These are phyloP conservation scores for Oncorhynchus kisutch DNA, from an alignment of 2,113 vertebrate genomes.

Conservation along the genomic window DNA sequence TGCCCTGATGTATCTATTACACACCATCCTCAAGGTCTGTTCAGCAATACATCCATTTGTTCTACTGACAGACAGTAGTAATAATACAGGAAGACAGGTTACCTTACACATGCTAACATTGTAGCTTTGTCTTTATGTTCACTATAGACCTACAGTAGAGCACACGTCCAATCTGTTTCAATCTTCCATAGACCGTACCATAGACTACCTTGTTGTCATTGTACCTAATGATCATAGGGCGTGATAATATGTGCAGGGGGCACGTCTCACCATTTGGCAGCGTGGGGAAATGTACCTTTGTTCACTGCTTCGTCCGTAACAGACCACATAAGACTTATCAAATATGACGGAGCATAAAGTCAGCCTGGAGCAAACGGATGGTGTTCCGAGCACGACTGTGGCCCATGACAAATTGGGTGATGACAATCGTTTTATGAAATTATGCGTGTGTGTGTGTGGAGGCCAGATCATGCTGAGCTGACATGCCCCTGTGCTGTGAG, in stretches of 20 bases:
- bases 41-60: too few species aligned
- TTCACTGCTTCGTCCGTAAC: neutral
- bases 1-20: too few species aligned
- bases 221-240: neutral
- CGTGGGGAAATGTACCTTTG: neutral
- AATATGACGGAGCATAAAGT: neutral
- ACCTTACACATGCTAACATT: neutral
- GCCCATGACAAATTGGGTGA: conserved; percentile 7
- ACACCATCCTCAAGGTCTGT: too few species aligned
- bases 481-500: neutral
- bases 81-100: conserved; percentile 18
- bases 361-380: neutral
- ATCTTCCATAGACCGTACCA: neutral
- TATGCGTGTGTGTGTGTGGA: neutral
- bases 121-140: neutral
- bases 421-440: conserved; percentile 21
- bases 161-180: neutral
- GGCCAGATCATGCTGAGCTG: neutral
- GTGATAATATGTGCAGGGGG: neutral
- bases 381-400: conserved; percentile 16
- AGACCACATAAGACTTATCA: neutral
- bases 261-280: neutral
- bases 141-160: neutral
- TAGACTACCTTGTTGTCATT: neutral
- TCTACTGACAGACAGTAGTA: too few species aligned